A percentile compares a stretch with the other conserved stretches of the same genome.
phyloP scores from a whole-genome alignment of 37 sponge, comb jelly and placozoan species.

The Corticium candelabrum region DNA sequence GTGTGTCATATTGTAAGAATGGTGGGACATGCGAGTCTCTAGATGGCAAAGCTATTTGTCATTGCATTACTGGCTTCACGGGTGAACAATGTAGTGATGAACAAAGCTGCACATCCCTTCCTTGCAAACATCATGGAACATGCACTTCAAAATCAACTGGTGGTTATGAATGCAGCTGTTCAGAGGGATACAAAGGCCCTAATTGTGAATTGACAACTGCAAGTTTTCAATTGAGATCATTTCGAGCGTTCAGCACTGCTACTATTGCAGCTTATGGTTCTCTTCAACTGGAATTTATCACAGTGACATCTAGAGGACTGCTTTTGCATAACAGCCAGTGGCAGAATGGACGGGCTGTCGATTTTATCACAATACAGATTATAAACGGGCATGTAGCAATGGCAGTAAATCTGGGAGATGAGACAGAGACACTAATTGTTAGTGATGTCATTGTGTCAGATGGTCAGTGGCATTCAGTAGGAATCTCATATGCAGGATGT shows the following conservation, averaged over 20 bases:
- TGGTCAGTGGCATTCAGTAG: neutral
- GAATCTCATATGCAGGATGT: neutral
- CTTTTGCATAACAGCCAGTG: neutral
- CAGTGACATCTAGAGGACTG: neutral
- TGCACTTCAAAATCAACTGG: neutral
- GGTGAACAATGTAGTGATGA: neutral
- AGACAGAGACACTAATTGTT: neutral
- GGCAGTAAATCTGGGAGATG: neutral
- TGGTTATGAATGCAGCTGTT: neutral
- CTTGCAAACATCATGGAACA: neutral
- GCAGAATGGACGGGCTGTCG: neutral
- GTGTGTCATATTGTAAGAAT: neutral
- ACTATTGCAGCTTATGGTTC: neutral
- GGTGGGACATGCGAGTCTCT: neutral
- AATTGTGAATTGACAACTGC: neutral
- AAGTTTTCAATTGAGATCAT: neutral
- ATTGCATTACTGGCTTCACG: neutral
- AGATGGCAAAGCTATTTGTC: neutral
- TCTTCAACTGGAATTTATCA: neutral
- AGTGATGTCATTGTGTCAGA: neutral
- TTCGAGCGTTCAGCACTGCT: neutral
- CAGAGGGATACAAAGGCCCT: neutral
- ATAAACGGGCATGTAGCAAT: neutral
- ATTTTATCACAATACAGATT: neutral
- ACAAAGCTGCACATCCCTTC: neutral